A percentile compares a stretch with the other conserved stretches of the same genome.
phyloP scores from a whole-genome alignment of 2,797 vertebrate genomes.

The Podargus strigoides region DNA sequence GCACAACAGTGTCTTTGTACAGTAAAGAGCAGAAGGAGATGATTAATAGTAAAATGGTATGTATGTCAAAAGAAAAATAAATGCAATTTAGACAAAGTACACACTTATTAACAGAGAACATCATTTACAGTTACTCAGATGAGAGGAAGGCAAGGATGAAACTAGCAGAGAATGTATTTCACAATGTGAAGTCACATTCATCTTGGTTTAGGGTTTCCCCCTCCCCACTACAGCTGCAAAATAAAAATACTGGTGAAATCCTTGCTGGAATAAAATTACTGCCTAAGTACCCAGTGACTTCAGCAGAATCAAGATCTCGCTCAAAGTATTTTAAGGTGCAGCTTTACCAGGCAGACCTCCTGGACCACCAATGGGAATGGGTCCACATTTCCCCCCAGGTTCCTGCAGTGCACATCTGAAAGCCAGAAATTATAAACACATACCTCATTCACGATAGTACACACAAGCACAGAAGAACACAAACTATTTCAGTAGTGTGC shows the following conservation, averaged over 20 bases:
- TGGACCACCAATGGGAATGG: background rate
- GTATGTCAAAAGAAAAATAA: slow-evolving; percentile 56
- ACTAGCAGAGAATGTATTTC: slow-evolving; percentile 23
- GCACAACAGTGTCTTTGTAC: slow-evolving; percentile 32
- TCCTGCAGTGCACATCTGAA: background rate
- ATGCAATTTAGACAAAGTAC: slow-evolving; percentile 56
- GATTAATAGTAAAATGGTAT: slow-evolving; percentile 45
- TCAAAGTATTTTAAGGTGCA: background rate
- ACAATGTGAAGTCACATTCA: slow-evolving; percentile 13
- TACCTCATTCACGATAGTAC: slow-evolving; percentile 11
- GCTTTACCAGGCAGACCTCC: background rate
- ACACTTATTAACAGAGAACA: slow-evolving; percentile 56
- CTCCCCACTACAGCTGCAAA: background rate
- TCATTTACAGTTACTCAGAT: slow-evolving; percentile 54
- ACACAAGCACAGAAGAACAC: background rate
- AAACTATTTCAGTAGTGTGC: background rate
- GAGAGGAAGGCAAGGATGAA: slow-evolving; percentile 39
- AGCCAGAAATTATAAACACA: slow-evolving; percentile 30
- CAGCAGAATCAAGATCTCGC: background rate
- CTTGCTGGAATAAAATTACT: background rate
- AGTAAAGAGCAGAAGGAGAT: slow-evolving; percentile 14
- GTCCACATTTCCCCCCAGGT: too few relatives aligned
- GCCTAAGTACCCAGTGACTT: background rate
- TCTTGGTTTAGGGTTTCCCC: background rate
- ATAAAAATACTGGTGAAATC: slow-evolving; percentile 31